Evolutionary conservation across 1,140 invertebrate species (phyloP).

Genomic region (Lepidurus apus): DNA sequence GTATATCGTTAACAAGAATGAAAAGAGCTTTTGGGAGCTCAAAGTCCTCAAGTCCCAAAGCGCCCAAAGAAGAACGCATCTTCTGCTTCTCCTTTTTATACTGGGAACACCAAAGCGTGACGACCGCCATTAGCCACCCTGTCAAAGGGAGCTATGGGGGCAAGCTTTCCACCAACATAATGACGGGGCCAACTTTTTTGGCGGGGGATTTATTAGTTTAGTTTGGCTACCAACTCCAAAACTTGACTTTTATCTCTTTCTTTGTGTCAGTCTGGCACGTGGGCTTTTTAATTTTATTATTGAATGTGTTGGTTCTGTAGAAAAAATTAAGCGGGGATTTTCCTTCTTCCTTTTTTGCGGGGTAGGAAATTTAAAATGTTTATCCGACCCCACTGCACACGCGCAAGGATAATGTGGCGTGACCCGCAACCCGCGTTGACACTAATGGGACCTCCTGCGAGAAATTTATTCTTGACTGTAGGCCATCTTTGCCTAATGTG

Average conservation of each 20-base stretch:
- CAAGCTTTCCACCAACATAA: not conserved
- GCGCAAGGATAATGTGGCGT: not conserved
- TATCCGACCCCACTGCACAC: not conserved
- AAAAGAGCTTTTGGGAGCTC: not conserved
- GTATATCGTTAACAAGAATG: not conserved
- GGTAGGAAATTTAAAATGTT: not conserved
- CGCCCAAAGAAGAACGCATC: too few species aligned
- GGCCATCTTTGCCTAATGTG: not conserved
- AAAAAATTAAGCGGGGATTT: not conserved
- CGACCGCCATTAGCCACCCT: not conserved
- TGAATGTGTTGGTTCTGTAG: not conserved
- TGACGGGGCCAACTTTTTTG: not conserved
- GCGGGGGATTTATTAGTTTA: too few species aligned
- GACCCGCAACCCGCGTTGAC: conserved; percentile 17
- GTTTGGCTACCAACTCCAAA: too few species aligned
- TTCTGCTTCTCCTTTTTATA: not conserved
- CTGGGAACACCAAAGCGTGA: not conserved
- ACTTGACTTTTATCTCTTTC: too few species aligned
- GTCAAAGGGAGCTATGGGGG: not conserved
- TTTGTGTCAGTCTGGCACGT: not conserved
- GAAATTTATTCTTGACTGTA: conserved; percentile 1
- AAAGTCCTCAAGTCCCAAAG: not conserved
- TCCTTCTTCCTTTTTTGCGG: not conserved
- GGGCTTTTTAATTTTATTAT: not conserved
- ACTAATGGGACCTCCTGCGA: not conserved